Base-by-base conservation (phyloP, 1,140 invertebrate genomes). In the Agrilus planipennis region DNA sequence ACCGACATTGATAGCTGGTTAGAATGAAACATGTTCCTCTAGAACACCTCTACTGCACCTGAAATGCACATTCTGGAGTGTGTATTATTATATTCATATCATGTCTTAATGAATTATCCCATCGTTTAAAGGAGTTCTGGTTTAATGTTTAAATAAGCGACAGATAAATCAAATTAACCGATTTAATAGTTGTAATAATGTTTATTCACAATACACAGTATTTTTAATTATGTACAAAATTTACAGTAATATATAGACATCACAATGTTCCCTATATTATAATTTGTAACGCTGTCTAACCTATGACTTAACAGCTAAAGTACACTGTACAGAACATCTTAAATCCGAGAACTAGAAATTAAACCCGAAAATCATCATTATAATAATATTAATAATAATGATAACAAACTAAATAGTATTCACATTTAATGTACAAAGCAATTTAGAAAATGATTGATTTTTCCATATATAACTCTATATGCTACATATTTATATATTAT, bases 201-300 rank as follows among this genome's bases (percentile, higher is more conserved):
- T 61, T 58, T 61, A 59, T 54, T 62, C 58, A 62, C 60, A 62
- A 61, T 62, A 62, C 58, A 62, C 58, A 62, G 54, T 62, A 60
- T 60, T 57, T 50, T 58, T 54, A 45, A 51, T 55, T 62, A 62
- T 62, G 58, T 62, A 62, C 60, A 62, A 62, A 62, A 62, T 62
- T 61, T 62, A 62, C 60, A 62, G 50, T 60, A 59, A 58, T 60
- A 57, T 62, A 61, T 60, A 61, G 58, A 62, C 60, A 62, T 62
- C 60, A 62, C 60, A 62, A 58, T 61, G 57, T 61, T 62, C 57
- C 57, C 56, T 61, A 61, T 57, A 58, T 57, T 60, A 58, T 55
- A 47, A 53, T 54, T 60, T 58, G 50, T 58, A 61, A 61, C 55
- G 51, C 52, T 54, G 44, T 51, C 54, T 55, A 59, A 53, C 47